Evolutionary conservation across 2,888 invertebrate species (phyloP).

Genomic region (Rotaria magnacalcarata): DNA sequence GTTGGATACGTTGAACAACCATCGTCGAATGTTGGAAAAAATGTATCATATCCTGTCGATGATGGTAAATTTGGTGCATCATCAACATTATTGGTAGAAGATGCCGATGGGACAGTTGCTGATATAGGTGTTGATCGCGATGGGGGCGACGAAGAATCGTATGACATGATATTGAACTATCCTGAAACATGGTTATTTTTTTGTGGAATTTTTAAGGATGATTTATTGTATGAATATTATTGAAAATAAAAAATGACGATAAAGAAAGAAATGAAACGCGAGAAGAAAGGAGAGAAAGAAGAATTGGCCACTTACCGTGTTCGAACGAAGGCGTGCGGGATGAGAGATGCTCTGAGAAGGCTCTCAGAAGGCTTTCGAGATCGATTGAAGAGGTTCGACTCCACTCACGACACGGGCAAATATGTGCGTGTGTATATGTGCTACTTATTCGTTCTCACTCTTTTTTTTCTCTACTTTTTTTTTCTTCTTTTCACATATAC

Average conservation of each 20-base stretch:
- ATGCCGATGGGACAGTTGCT: not conserved
- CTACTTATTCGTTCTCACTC: constrained; percentile 31
- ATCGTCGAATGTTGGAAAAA: not conserved
- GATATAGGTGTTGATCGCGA: not conserved
- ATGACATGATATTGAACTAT: not conserved
- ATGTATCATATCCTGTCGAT: not conserved
- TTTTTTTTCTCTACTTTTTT: constrained; percentile 17
- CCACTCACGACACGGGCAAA: constrained; percentile 19
- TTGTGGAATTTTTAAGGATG: not conserved
- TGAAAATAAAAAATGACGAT: constrained; percentile 24
- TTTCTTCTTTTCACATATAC: not conserved
- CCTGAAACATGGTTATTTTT: not conserved
- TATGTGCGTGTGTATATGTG: constrained; percentile 31
- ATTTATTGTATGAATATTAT: constrained; percentile 10
- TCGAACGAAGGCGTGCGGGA: constrained; percentile 31
- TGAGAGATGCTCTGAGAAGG: constrained; percentile 28
- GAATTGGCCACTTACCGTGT: constrained; percentile 36
- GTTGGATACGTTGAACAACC: not conserved
- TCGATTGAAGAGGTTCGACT: constrained; percentile 35
- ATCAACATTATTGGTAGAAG: not conserved
- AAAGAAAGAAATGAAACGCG: constrained; percentile 19
- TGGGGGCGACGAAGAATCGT: not conserved
- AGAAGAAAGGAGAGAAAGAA: constrained; percentile 13
- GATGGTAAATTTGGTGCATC: not conserved
- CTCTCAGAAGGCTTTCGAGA: constrained; percentile 34